Evolutionary conservation across 2,888 invertebrate species (phyloP).

Genomic region (Pseudanteris insignis): DNA sequence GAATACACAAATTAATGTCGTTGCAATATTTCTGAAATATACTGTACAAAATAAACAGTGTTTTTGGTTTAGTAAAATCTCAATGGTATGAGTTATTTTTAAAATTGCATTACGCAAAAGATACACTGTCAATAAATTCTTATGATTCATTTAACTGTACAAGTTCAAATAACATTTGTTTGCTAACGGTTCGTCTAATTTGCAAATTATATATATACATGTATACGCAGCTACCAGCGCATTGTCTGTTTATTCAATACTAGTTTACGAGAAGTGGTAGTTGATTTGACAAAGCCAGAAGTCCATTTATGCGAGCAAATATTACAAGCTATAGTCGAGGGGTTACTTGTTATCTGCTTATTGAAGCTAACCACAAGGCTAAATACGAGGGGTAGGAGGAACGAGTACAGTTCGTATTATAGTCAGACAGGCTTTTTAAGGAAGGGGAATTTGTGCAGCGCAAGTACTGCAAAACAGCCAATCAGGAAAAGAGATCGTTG

Average conservation of each 20-base stretch:
- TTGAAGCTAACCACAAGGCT: slow-evolving; percentile 67
- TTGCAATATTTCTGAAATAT: no score
- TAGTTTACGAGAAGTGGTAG: slow-evolving; percentile 62
- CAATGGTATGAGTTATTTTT: no score
- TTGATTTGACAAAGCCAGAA: slow-evolving; percentile 66
- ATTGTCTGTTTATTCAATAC: slow-evolving; percentile 40
- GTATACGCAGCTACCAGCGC: background rate
- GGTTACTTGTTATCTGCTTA: slow-evolving; percentile 66
- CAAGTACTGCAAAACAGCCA: slow-evolving; percentile 57
- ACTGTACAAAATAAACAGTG: no score
- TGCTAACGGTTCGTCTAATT: slow-evolving; percentile 10
- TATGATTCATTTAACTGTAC: slow-evolving; percentile 10
- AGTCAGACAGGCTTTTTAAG: slow-evolving; percentile 47
- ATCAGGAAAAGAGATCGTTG: slow-evolving; percentile 64
- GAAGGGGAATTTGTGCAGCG: slow-evolving; percentile 26
- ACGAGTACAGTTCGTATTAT: slow-evolving; percentile 38
- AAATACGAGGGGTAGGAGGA: slow-evolving; percentile 55
- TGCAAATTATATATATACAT: no score
- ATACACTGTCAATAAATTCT: slow-evolving; percentile 3
- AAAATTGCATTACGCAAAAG: background rate
- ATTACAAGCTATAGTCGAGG: slow-evolving; percentile 63
- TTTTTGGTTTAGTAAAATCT: no score
- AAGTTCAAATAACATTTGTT: slow-evolving; percentile 7
- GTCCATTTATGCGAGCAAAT: slow-evolving; percentile 65
- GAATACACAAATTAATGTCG: no score